Base-by-base conservation (phyloP, 2,888 invertebrate species). In the Cerastis leucographa region DNA sequence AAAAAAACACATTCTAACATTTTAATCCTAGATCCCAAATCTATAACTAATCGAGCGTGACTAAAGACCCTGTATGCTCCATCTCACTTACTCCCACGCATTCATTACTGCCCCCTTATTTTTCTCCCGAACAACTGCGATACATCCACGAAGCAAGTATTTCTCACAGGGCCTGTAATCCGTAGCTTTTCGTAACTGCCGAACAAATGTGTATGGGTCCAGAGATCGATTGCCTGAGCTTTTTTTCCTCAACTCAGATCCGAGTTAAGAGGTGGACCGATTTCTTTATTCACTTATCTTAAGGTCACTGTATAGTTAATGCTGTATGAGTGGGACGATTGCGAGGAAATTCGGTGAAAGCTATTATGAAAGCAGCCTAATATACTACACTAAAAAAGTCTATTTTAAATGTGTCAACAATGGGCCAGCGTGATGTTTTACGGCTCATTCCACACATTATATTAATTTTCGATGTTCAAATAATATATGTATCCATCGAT, bases 261-360 rank as follows among this genome's bases (percentile, higher is more conserved):
- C 40, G 62, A 84, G 84, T 89, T 89, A 85, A 85, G 84, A 86
- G 82, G 76, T 74, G 75, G 78, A 76, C 69, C 73, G 83, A 86
- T 86, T 86, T 78, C 81, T 84, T 86, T 87, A 84, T 87, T 85
- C 89, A 85, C 80, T 88, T 87, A 85, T 82, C 74, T 82, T 70
- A 80, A 74, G 71, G 44, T 67, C 29, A n/a, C 69, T 29, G n/a
- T 59, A 49, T 74, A 85, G 70, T 72, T 22, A 51, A n/a, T 35
- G 62, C 40, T 54, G n/a, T 75, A 66, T 44, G 2, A 67, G 8
- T 11, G 25, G 44, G 62, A 73, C 71, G 62, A 76, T 72, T 19
- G 22, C 49, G 29, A 40, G 51, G 25, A 29, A n/a, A 25, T 49
- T 40, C 6, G 62, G 22, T 6, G 40, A 22, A 22, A 22, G 19